These are phyloP conservation scores for Ceraclea dissimilis DNA, from an alignment of 2,888 invertebrate genomes.

Conservation along the genomic window DNA sequence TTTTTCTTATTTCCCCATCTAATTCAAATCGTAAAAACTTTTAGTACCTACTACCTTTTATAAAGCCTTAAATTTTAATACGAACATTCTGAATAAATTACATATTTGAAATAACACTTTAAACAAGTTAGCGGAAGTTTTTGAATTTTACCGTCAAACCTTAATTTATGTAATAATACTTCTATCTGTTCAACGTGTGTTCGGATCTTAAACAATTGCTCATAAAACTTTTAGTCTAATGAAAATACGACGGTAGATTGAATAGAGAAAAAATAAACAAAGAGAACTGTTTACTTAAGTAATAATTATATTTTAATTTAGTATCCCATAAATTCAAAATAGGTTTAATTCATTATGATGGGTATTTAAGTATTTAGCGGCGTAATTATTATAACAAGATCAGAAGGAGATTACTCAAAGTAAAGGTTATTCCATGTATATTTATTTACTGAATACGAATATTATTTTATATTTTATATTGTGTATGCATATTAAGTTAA, in stretches of 20 bases:
- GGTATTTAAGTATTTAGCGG: constrained; percentile 4
- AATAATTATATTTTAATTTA: constrained; percentile 14
- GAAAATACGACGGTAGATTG: background rate
- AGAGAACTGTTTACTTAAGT: constrained; percentile 14
- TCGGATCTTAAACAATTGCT: constrained; percentile 2
- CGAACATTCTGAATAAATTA: background rate
- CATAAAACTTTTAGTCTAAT: constrained; percentile 1
- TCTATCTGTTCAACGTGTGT: background rate
- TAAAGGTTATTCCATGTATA: constrained; percentile 3
- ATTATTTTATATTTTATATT: too few species aligned
- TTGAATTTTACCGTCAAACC: background rate
- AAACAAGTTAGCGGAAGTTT: constrained; percentile 2
- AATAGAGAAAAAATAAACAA: constrained; percentile 2
- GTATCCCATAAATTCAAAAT: constrained; percentile 8
- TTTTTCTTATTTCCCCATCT: too few species aligned
- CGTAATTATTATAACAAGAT: constrained; percentile 1
- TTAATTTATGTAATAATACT: background rate
- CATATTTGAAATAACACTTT: too few species aligned
- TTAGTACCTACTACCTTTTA: too few species aligned
- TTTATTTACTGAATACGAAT: background rate
- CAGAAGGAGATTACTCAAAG: background rate
- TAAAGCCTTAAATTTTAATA: background rate
- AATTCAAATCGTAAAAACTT: too few species aligned
- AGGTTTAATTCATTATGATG: constrained; percentile 11
- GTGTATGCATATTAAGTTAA: too few species aligned